phyloP scores from a whole-genome alignment of 1,140 invertebrate species.

The Coenobita brevimanus region DNA sequence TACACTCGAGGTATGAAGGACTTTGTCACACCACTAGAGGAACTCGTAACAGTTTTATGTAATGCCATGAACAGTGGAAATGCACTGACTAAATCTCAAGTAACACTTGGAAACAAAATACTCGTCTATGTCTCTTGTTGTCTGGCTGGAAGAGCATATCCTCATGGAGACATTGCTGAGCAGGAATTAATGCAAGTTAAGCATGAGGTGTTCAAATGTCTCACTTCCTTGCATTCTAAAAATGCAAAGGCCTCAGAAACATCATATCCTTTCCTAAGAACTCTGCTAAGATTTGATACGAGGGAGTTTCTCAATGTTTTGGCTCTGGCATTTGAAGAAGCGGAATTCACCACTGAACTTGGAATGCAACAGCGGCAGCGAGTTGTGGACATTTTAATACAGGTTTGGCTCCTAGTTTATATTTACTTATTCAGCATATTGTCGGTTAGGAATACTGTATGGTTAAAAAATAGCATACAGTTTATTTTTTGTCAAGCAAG shows the following conservation, averaged over 20 bases:
- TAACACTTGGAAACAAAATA: conserved; percentile 88
- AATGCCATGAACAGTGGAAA: conserved; percentile 69
- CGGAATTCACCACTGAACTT: conserved; percentile 84
- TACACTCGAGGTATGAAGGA: conserved; percentile 90
- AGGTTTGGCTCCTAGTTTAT: conserved; percentile 72
- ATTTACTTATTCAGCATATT: too few species aligned
- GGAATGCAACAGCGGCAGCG: conserved; percentile 84
- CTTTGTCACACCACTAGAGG: conserved; percentile 88
- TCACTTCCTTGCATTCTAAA: conserved; percentile 80
- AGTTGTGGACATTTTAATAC: conserved; percentile 86
- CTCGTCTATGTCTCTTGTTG: conserved; percentile 95
- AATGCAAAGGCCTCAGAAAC: conserved; percentile 80
- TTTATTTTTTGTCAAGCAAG: too few species aligned
- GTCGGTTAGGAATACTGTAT: too few species aligned
- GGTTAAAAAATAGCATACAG: too few species aligned
- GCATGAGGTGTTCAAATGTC: conserved; percentile 79
- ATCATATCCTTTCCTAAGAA: conserved; percentile 86
- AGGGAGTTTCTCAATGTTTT: conserved; percentile 93
- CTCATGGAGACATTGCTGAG: conserved; percentile 85
- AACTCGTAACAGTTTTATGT: conserved; percentile 78
- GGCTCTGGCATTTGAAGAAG: conserved; percentile 89
- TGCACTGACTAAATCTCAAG: conserved; percentile 72
- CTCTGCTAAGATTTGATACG: conserved; percentile 89
- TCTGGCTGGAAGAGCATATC: conserved; percentile 92
- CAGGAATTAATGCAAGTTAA: conserved; percentile 82